Base-by-base conservation (phyloP, 2,888 invertebrate species). In the Steinernema carpocapsae region DNA sequence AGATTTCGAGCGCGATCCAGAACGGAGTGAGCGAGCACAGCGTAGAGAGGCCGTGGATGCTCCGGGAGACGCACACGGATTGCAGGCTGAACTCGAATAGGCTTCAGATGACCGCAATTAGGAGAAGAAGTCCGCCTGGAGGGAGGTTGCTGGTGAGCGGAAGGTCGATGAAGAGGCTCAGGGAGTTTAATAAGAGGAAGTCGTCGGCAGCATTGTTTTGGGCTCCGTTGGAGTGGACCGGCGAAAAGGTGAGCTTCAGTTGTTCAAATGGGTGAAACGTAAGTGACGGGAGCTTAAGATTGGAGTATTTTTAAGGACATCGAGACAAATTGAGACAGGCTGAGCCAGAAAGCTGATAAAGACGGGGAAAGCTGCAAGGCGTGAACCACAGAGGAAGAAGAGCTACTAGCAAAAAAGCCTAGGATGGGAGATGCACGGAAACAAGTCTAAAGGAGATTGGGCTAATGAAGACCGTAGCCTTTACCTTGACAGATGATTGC, bases 211-310 rank as follows among this genome's bases (percentile, higher is more conserved):
- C n/a, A 19, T 14, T 51, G 1, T 71, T 48, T 26, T 48, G 29
- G 51, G 48, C 29, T 12, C 51, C 51, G n/a, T 48, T 76, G 14
- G 76, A 78, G 52, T 78, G 76, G 76, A 75, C 74, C 22, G 76
- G 76, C 0, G 78, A 77, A 43, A 46, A 42, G 26, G 56, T 56
- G 26, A 4, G 56, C 19, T 10, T 19, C 12, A 43, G n/a, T n/a
- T n/a, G n/a, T n/a, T n/a, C n/a, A n/a, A n/a, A n/a, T n/a, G n/a
- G n/a, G n/a, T n/a, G n/a, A n/a, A n/a, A n/a, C n/a, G n/a, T n/a
- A n/a, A n/a, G n/a, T n/a, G n/a, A n/a, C n/a, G n/a, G n/a, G n/a
- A n/a, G n/a, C n/a, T n/a, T n/a, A n/a, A n/a, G n/a, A n/a, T n/a
- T n/a, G n/a, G n/a, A n/a, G n/a, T n/a, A n/a, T n/a, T n/a, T n/a